Base-by-base conservation (phyloP, 35 echinoderm and acorn worm species). In the Apostichopus japonicus region DNA sequence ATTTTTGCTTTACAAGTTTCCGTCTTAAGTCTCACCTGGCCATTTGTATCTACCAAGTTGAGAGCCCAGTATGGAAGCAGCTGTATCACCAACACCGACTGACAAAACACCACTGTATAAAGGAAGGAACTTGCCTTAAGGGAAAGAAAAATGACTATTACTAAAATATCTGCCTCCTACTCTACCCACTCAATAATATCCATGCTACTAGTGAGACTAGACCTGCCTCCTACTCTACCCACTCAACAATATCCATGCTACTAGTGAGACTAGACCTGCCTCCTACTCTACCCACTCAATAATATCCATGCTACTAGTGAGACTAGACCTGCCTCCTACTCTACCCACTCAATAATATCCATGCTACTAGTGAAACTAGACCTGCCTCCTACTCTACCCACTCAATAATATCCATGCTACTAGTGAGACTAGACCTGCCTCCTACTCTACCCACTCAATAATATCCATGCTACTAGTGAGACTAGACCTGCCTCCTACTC, bases 21-120 rank as follows among this genome's bases (percentile, higher is more conserved):
- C 11, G 6, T 59, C 57, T 89, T 27, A 10, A 25, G 17, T 53
- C 94, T 91, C 90, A 99, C 97, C 93, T 73, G 95, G 93, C 97
- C 97, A 99, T 72, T 88, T 94, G 52, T 80, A 78, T 33, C 44
- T 82, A 19, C 97, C 97, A 92, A 91, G 91, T 25, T 62, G 78
- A 14, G 95, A 96, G 8, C 97, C 97, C 83, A 96, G 57, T 13
- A 99, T 77, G 67, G 97, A 94, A 17, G 97, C 97, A 24, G 97
- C 97, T 90, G 97, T 99, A 79, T 99, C 97, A 59, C 97, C 97
- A 52, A 94, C 57, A 5, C 97, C 97, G 25, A 96, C 77, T 53
- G 97, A 96, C 57, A 99, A 55, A 23, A 96, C 95, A 77, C 97
- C 97, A 95, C 97, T 99, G 90, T 87, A 99, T 58, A 99, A n/a